Base-by-base conservation (phyloP, 2,113 vertebrate genomes). In the Lota lota region DNA sequence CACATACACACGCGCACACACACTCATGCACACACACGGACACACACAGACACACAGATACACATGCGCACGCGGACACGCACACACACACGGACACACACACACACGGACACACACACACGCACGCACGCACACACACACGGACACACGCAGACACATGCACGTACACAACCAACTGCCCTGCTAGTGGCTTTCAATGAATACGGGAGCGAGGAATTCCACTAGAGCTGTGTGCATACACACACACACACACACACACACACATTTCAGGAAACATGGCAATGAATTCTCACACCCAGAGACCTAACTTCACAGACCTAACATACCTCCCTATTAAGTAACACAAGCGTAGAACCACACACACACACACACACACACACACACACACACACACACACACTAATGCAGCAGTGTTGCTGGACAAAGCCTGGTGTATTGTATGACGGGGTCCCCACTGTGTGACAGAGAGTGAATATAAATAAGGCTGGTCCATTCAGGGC, bases 121-220 rank as follows among this genome's bases (percentile, higher is more conserved):
- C 51, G 12, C 51, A 53, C 51, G 12, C 56, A 58, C 56, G n/a
- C 56, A 58, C 56, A 58, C 56, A 58, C 56, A 58, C 56, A 58
- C 51, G 12, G 3, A 53, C 51, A 17, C 16, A 53, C 16, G 12
- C 51, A 53, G 3, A 53, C 51, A 53, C 11, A 53, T 18, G 17
- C 51, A 54, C 51, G 17, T 18, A 54, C 51, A 54, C 12, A 54
- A 33, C 28, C 28, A 33, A 7, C 28, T 33, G 28, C 28, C 28
- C 28, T 33, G 28, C 3, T 33, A 4, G 28, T 33, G 28, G 28
- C 28, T 33, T 33, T 33, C 28, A 33, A 33, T 33, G 28, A 33
- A 33, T 33, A 33, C 3, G 28, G 28, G 28, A 33, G 28, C 28
- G 7, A 33, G 28, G 28, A 33, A 33, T 33, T 33, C 28, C 28